A percentile compares a stretch with the other conserved stretches of the same genome.
These are phyloP conservation scores for Pseudorectes ferrugineus DNA, from an alignment of 2,113 vertebrate species.

Conservation along the genomic window DNA sequence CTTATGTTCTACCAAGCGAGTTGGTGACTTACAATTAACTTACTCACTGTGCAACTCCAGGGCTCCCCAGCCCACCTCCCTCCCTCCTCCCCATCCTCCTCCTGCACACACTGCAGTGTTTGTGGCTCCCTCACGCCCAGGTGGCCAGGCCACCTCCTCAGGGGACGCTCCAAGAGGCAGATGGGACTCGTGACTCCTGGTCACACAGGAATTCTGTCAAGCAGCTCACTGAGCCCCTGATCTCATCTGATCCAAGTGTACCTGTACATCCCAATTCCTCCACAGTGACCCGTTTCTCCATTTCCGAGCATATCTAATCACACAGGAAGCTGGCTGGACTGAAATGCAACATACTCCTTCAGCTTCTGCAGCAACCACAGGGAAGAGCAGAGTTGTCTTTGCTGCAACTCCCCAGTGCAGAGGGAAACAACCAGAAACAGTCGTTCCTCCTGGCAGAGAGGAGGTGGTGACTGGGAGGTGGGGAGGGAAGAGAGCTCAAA, in stretches of 20 bases:
- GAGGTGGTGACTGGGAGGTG: slow-evolving; percentile 29
- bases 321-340: background rate
- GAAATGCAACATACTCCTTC: background rate
- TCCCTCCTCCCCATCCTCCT: background rate
- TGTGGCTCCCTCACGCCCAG: background rate
- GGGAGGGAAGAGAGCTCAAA: slow-evolving; percentile 27
- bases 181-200: background rate
- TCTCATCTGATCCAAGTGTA: background rate
- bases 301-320: background rate
- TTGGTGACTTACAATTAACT: background rate
- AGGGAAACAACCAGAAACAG: slow-evolving; percentile 33
- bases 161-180: background rate
- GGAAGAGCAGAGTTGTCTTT: background rate
- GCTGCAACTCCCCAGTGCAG: background rate
- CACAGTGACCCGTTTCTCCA: background rate
- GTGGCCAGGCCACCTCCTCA: background rate
- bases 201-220: background rate
- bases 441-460: background rate
- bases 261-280: background rate
- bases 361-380: background rate
- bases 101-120: rapidly evolving
- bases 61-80: background rate
- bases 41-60: background rate
- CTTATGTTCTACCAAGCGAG: background rate
- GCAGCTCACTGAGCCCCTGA: background rate